Base-by-base conservation (phyloP, 2,797 vertebrate genomes). In the Thaleichthys pacificus region DNA sequence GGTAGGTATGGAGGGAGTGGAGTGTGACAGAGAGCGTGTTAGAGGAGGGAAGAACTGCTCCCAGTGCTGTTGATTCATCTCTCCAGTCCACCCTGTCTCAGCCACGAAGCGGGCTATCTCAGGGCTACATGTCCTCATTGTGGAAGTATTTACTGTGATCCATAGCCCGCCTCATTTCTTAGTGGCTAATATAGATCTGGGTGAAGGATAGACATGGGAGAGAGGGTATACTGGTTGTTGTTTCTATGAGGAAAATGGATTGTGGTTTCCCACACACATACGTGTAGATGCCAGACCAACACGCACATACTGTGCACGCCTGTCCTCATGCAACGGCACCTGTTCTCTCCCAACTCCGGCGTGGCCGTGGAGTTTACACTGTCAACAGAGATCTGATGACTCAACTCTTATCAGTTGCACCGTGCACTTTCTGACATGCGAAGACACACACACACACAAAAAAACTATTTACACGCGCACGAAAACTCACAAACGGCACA, bases 351-450 rank as follows among this genome's bases (percentile, higher is more conserved):
- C 54, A n/a, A 11, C 54, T 35, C 51, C 8, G n/a, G 11, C 28
- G 22, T 47, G 28, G 11, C 75, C 84, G 67, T 76, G 61, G 82
- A 77, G 88, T 90, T 86, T 89, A 87, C 77, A 63, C 66, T 91
- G 87, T 89, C 87, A 91, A 89, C 84, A 91, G 76, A 87, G 85
- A 87, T 85, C 60, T 85, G 88, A 87, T 88, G 87, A 90, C 82
- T 87, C 73, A 80, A 80, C 15, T 60, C 30, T 58, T 57, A 70
- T 69, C 30, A 30, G 62, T 42, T 6, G 38, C 84, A 89, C 80
- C 84, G 73, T 75, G 74, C 51, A 75, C 61, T 72, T 68, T 26
- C 78, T 66, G 76, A 71, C 72, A 68, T 38, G 77, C 76, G 19
- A 17, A 56, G 15, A 56, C 51, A 56, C 51, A 56, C 67, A 72